A percentile compares a stretch with the other conserved stretches of the same genome.
Evolutionary conservation across 2,888 invertebrate species (phyloP).

Genomic region (Xanthorhoe spadicearia): DNA sequence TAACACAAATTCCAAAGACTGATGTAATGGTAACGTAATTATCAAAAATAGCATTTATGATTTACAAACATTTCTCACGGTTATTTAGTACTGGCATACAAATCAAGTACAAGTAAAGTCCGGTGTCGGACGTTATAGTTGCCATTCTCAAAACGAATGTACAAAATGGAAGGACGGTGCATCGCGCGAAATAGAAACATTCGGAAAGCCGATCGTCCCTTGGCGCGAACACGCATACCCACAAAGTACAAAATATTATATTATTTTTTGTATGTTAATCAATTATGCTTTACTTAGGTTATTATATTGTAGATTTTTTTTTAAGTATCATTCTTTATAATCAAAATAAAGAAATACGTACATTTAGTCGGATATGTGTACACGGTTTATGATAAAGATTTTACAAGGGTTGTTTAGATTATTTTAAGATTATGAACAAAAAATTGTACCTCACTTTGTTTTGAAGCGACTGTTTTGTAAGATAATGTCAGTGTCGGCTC

Average conservation of each 20-base stretch:
- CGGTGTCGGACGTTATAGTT: slow-evolving; percentile 50
- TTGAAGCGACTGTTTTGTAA: slow-evolving; percentile 64
- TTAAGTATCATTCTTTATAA: slow-evolving; percentile 50
- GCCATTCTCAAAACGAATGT: slow-evolving; percentile 57
- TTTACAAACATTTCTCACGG: slow-evolving; percentile 19
- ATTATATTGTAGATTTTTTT: slow-evolving; percentile 60
- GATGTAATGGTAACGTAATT: slow-evolving; percentile 48
- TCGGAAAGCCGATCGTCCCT: background rate
- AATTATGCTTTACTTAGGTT: slow-evolving; percentile 81
- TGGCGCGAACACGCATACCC: slow-evolving; percentile 58
- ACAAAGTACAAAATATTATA: slow-evolving; percentile 83
- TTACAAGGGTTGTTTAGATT: slow-evolving; percentile 65
- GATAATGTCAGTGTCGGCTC: slow-evolving; percentile 55
- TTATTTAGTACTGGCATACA: slow-evolving; percentile 6
- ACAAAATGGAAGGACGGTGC: slow-evolving; percentile 41
- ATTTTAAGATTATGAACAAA: slow-evolving; percentile 63
- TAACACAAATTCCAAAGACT: slow-evolving; percentile 63
- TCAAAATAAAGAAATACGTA: slow-evolving; percentile 65
- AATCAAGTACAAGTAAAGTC: slow-evolving; percentile 57
- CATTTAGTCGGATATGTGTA: slow-evolving; percentile 60
- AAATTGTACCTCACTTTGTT: slow-evolving; percentile 68
- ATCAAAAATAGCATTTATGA: slow-evolving; percentile 39
- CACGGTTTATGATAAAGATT: slow-evolving; percentile 58
- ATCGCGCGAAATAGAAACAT: too few species aligned
- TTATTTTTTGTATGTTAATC: slow-evolving; percentile 74